These are phyloP conservation scores for Pampusana beccarii DNA, from an alignment of 2,113 vertebrate species.

Conservation along the genomic window DNA sequence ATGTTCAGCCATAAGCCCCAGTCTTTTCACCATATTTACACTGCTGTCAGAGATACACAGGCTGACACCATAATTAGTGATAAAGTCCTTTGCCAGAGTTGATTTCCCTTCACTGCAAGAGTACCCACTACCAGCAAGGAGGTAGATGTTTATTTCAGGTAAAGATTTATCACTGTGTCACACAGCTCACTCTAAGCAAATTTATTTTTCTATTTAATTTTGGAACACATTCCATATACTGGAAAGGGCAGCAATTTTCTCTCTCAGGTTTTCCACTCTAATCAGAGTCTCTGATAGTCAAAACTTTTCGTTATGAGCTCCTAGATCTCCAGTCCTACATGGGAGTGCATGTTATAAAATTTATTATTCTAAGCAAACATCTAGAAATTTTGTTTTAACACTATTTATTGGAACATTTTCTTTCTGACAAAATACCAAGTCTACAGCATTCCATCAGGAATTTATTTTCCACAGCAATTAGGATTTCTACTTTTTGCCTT, in stretches of 20 bases:
- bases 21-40: background rate
- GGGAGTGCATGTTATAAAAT: background rate
- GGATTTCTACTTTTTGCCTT: background rate
- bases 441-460: background rate
- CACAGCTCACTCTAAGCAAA: background rate
- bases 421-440: background rate
- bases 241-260: background rate
- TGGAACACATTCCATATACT: background rate
- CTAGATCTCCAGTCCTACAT: background rate
- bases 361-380: background rate
- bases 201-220: constrained; percentile 8
- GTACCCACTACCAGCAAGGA: background rate
- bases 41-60: background rate
- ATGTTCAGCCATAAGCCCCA: background rate
- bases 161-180: constrained; percentile 3
- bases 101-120: background rate
- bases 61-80: background rate
- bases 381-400: background rate
- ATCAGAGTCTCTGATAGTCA: background rate
- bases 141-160: constrained; percentile 3
- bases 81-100: background rate
- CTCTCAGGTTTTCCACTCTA: background rate
- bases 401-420: background rate
- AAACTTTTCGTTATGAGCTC: background rate
- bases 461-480: background rate